Evolutionary conservation across 2,113 vertebrate genomes (phyloP).

Genomic region (Corvus moneduloides): DNA sequence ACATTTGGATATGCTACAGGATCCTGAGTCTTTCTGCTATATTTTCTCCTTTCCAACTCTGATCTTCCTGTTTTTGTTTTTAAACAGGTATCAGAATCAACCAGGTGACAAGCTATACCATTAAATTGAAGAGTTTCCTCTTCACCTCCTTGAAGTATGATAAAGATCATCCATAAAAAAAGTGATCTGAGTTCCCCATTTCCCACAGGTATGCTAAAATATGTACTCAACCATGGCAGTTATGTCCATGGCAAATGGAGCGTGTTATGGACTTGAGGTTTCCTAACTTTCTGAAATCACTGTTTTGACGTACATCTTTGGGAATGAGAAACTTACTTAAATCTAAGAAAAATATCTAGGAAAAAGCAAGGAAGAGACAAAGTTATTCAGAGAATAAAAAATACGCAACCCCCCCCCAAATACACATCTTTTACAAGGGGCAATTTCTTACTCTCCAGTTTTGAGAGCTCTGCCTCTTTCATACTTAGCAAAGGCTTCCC

Average conservation of each 20-base stretch:
- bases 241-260: background rate
- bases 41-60: background rate
- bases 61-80: background rate
- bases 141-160: background rate
- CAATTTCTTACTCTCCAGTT: background rate
- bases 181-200: background rate
- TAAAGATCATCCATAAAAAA: background rate
- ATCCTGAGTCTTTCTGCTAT: background rate
- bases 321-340: background rate
- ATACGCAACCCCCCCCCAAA: accelerated
- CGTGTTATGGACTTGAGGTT: accelerated
- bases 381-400: background rate
- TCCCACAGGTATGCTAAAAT: background rate
- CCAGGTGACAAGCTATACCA: background rate
- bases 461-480: background rate
- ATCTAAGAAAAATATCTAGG: background rate
- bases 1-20: background rate
- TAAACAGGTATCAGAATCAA: background rate
- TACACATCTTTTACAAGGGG: background rate
- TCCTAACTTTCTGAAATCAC: background rate
- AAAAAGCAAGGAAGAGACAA: background rate
- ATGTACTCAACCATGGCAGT: background rate
- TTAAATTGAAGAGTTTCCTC: background rate
- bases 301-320: background rate
- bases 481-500: background rate